These are phyloP conservation scores for Erebia epiphron DNA, from an alignment of 2,888 invertebrate genomes.

Conservation along the genomic window DNA sequence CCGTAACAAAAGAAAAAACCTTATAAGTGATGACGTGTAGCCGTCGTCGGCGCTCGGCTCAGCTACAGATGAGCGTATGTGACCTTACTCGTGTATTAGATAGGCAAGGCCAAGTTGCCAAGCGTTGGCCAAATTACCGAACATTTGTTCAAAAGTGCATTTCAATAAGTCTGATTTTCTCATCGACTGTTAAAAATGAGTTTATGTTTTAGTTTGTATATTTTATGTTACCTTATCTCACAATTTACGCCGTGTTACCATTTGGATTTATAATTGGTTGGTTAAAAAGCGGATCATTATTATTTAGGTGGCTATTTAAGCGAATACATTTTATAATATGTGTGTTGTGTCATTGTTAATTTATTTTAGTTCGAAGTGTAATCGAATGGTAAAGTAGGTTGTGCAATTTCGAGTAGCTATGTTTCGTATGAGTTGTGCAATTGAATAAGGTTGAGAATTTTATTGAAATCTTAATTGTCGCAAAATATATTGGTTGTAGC, in stretches of 20 bases:
- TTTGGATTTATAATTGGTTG: slow-evolving; percentile 58
- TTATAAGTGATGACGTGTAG: slow-evolving; percentile 45
- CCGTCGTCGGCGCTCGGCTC: slow-evolving; percentile 37
- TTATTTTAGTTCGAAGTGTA: slow-evolving; percentile 44
- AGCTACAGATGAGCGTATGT: slow-evolving; percentile 44
- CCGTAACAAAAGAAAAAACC: slow-evolving; percentile 48
- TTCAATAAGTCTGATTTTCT: slow-evolving; percentile 68
- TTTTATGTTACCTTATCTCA: slow-evolving; percentile 60
- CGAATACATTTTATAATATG: slow-evolving; percentile 45
- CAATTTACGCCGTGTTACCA: slow-evolving; percentile 73
- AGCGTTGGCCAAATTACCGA: slow-evolving; percentile 58
- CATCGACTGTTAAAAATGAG: slow-evolving; percentile 54
- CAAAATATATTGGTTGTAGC: slow-evolving; percentile 76
- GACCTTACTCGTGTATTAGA: slow-evolving; percentile 46
- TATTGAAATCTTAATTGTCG: slow-evolving; percentile 79
- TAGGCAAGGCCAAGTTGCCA: slow-evolving; percentile 58
- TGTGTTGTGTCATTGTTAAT: slow-evolving; percentile 45
- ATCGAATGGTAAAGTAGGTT: slow-evolving; percentile 43
- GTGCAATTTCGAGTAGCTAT: slow-evolving; percentile 47
- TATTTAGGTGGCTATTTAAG: slow-evolving; percentile 41
- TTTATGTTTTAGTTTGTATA: slow-evolving; percentile 61
- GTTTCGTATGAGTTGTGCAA: slow-evolving; percentile 60
- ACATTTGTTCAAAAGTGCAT: slow-evolving; percentile 64
- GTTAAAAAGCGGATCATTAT: slow-evolving; percentile 38
- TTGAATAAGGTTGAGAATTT: slow-evolving; percentile 59